Evolutionary conservation across 1,140 invertebrate species (phyloP), one percentile per base, ranked within the genome.

Genomic region (Drosophila murphyi): DNA sequence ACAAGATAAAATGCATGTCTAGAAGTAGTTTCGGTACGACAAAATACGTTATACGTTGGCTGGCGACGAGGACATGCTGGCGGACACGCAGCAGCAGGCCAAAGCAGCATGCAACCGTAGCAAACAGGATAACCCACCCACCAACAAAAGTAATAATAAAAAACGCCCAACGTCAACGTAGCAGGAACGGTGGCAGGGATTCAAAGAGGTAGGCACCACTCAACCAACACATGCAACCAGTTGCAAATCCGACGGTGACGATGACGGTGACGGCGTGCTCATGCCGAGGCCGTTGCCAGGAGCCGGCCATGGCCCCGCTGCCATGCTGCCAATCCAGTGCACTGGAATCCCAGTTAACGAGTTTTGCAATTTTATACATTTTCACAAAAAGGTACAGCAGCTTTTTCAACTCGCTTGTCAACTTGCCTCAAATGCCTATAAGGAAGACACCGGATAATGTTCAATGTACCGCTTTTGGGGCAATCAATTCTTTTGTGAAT

Each of bases 1-100:
- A 86, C 82, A 87, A 87, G 82, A 87, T 87, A 87, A 87, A 87
- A 87, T 87, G 83, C 83, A 87, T 75, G 83, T 76, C 64, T 61
- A 63, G 72, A 59, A 74, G 62, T 64, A 63, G 45, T 72, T 35
- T 48, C 73, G 72, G 55, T 31, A 65, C 71, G 78, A 82, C 78
- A 82, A 87, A 87, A 86, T 86, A 86, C 78, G 79, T 82, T 86
- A 70, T 72, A 72, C 74, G 64, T 70, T 60, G 64, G 72, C 35
- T 47, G 32, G 41, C 51, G 31, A 47, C 32, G 78, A 60, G 5
- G 61, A 73, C 65, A 65, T 3, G 47, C 29, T 45, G 20, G 54
- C 55, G 48, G 39, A 69, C 76, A 70, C 47, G 63, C 72, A 20
- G 12, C 20, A 37, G 28, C 50, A 20, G 51, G 28, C 31, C 70